Conservation (phyloP, 2,113 vertebrate species). For the Macheiramphus alcinus region DNA sequence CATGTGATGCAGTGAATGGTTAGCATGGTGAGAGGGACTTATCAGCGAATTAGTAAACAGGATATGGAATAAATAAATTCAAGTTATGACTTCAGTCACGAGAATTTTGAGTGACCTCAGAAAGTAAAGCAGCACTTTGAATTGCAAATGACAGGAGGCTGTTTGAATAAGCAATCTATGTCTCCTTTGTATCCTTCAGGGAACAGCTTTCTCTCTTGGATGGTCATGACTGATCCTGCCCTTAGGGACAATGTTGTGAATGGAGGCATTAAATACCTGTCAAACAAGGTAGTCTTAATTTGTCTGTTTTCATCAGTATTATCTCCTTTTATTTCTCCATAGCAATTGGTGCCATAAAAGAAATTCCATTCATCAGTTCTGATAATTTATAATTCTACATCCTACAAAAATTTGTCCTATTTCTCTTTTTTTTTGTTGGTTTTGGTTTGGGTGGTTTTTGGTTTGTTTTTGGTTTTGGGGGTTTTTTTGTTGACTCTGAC, state of each 20-base stretch:
- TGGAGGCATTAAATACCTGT: not conserved
- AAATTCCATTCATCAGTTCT: not conserved
- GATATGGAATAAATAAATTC: not conserved
- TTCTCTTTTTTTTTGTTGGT: not conserved
- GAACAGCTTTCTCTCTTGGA: not conserved
- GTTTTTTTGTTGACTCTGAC: not conserved
- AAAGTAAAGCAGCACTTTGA: not conserved
- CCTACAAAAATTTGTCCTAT: not conserved
- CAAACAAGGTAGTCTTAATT: not conserved
- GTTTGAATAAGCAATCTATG: not conserved
- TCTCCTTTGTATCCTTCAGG: not conserved
- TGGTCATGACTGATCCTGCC: not conserved
- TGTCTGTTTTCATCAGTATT: not conserved
- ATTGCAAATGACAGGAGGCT: not conserved
- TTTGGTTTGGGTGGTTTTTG: not conserved
- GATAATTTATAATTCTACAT: not conserved
- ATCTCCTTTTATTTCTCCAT: not conserved
- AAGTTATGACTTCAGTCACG: not conserved
- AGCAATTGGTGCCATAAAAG: not conserved
- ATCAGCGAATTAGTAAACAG: not conserved
- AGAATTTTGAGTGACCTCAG: not conserved
- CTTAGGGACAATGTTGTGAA: not conserved
- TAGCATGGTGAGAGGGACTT: not conserved
- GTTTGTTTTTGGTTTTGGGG: not conserved
- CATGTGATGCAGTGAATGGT: not conserved